These are phyloP conservation scores for Atherinosoma microstoma DNA, from an alignment of 2,797 vertebrate genomes.

Conservation along the genomic window DNA sequence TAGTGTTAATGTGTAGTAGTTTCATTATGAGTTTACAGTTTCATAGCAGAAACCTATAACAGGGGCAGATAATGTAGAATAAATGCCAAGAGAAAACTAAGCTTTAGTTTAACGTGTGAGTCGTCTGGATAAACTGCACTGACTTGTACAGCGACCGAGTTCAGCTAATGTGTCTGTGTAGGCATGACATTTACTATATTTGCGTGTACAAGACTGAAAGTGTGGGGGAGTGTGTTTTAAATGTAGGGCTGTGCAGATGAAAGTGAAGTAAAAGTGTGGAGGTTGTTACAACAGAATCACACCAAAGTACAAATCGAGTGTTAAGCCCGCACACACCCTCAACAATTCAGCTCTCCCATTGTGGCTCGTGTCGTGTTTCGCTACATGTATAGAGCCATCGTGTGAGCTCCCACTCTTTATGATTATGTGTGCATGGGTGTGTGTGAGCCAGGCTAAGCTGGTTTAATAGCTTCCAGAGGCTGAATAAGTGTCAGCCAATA, in stretches of 20 bases:
- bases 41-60: too few species aligned
- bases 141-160: not conserved
- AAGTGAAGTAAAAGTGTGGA: not conserved
- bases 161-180: not conserved
- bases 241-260: conserved; percentile 6
- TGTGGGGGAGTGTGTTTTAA: conserved; percentile 37
- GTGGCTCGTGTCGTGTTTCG: conserved; percentile 32
- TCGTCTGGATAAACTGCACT: not conserved
- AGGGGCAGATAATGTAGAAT: not conserved
- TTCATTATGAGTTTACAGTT: not conserved
- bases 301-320: not conserved
- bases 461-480: conserved; percentile 75
- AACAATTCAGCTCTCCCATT: conserved; percentile 25
- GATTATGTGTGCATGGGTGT: conserved; percentile 14
- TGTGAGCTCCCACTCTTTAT: conserved; percentile 35
- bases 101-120: not conserved
- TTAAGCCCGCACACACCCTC: conserved; percentile 7
- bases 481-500: conserved; percentile 69
- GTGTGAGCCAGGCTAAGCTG: conserved; percentile 30
- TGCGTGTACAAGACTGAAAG: not conserved
- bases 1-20: too few species aligned
- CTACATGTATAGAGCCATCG: conserved; percentile 6
- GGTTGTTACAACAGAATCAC: conserved; percentile 11
- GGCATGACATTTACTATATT: not conserved
- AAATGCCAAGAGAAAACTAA: not conserved